These are phyloP conservation scores for Rhabdomys pumilio DNA, from an alignment of 2,797 vertebrate genomes.

Conservation along the genomic window DNA sequence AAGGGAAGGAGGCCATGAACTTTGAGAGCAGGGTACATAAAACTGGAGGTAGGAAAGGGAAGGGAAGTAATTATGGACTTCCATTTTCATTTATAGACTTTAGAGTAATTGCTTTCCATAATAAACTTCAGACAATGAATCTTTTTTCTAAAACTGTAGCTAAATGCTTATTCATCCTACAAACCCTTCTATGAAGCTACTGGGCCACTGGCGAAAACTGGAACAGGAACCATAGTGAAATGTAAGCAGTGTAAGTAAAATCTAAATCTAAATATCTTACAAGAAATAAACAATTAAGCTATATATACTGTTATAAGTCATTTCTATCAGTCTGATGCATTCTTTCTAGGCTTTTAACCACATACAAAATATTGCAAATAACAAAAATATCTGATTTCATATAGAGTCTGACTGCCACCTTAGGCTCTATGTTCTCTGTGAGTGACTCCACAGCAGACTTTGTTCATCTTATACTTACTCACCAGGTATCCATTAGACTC, in stretches of 20 bases:
- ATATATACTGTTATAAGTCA: constrained; percentile 49
- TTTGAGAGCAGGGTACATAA: neutral
- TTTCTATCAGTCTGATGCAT: constrained; percentile 36
- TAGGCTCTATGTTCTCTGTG: constrained; percentile 49
- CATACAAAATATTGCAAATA: constrained; percentile 76
- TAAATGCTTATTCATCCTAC: constrained; percentile 70
- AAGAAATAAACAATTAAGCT: constrained; percentile 29
- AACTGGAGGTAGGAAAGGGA: neutral
- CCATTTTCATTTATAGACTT: constrained; percentile 21
- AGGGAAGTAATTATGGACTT: neutral
- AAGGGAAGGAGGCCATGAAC: neutral
- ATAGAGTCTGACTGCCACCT: constrained; percentile 42
- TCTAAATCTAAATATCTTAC: constrained; percentile 54
- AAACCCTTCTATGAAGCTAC: neutral
- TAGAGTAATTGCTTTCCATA: constrained; percentile 57
- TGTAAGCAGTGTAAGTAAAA: constrained; percentile 50
- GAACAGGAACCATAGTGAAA: neutral
- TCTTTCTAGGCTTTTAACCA: constrained; percentile 76
- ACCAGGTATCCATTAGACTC: constrained; percentile 57
- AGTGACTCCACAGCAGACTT: constrained; percentile 50
- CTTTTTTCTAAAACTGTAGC: constrained; percentile 66
- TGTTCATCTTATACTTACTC: constrained; percentile 49
- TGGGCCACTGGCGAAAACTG: constrained; percentile 38
- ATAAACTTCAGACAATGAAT: constrained; percentile 58
- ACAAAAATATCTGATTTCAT: constrained; percentile 81